Evolutionary conservation across 2,797 vertebrate genomes (phyloP).

Genomic region (Coregonus suidteri): DNA sequence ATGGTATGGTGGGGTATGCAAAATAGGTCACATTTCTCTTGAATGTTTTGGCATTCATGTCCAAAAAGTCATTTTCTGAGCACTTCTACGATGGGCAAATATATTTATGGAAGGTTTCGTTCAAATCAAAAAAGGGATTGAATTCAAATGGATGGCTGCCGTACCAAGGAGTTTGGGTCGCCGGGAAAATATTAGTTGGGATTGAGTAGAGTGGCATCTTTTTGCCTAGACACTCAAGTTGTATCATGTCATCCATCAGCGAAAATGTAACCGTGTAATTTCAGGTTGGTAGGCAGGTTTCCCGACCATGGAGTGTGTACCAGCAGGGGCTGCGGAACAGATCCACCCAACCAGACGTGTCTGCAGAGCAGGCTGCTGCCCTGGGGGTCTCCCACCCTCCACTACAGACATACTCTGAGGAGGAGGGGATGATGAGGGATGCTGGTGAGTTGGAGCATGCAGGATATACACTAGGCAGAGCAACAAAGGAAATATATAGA

Average conservation of each 20-base stretch:
- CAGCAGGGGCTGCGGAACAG: constrained; percentile 47
- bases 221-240: not conserved
- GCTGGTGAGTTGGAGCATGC: constrained; percentile 74
- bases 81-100: no score
- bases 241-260: not conserved
- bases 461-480: no score
- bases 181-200: no score
- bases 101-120: no score
- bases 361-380: constrained; percentile 30
- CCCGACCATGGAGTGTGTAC: constrained; percentile 45
- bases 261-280: not conserved
- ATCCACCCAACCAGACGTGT: constrained; percentile 62
- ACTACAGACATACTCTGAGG: constrained; percentile 84
- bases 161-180: no score
- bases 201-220: not conserved
- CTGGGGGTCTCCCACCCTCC: constrained; percentile 66
- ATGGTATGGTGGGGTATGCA: no score
- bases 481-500: no score
- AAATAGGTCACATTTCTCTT: no score
- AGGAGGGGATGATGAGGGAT: constrained; percentile 89
- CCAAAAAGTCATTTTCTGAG: no score
- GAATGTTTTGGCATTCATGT: no score
- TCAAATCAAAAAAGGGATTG: no score
- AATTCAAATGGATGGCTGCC: no score
- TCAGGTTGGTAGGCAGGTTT: constrained; percentile 76